phyloP scores from a whole-genome alignment of 2,113 vertebrate species.

The Aythya baeri region DNA sequence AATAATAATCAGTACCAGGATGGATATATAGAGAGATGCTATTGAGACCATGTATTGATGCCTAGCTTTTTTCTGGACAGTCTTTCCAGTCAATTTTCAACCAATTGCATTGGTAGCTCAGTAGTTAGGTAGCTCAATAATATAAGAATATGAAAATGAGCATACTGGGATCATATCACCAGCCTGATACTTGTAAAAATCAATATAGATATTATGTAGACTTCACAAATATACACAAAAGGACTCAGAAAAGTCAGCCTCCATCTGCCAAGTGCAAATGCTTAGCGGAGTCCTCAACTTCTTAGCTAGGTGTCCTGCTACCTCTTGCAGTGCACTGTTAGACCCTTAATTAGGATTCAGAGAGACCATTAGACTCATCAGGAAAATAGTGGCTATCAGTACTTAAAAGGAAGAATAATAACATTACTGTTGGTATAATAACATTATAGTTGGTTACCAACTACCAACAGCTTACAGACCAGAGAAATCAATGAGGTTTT shows the following conservation, averaged over 20 bases:
- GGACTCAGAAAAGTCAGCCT: not conserved
- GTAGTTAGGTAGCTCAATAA: not conserved
- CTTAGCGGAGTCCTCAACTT: not conserved
- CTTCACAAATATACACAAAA: not conserved
- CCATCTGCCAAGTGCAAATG: not conserved
- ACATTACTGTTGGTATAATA: no score
- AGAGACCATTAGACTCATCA: not conserved
- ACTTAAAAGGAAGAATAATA: not conserved
- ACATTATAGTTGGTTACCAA: not conserved
- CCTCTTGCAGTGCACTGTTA: not conserved
- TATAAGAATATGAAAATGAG: not conserved
- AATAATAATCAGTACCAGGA: not conserved
- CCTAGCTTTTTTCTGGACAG: not conserved
- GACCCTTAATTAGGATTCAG: not conserved
- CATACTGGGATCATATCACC: not conserved
- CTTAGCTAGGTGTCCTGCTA: not conserved
- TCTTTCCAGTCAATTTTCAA: not conserved
- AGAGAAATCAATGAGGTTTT: not conserved
- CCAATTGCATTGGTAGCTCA: not conserved
- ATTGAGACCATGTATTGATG: not conserved
- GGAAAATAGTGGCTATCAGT: not conserved
- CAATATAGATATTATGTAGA: not conserved
- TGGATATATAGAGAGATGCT: not conserved
- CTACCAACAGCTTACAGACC: not conserved
- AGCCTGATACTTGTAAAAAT: not conserved